Evolutionary conservation across 2,797 vertebrate genomes (phyloP).

Genomic region (Florisuga fusca): DNA sequence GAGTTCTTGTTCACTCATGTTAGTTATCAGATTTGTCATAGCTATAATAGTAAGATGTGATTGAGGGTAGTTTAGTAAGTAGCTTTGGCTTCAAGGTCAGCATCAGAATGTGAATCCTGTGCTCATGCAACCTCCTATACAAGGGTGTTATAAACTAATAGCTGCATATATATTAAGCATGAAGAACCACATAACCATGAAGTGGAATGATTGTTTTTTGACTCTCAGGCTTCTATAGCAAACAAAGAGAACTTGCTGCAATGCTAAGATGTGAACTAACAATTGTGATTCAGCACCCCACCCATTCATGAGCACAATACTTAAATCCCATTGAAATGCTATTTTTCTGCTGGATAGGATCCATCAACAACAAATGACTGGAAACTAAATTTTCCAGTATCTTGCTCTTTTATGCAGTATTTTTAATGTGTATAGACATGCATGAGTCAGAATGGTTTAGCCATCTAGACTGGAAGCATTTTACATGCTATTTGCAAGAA

Average conservation of each 20-base stretch:
- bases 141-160: not conserved
- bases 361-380: not conserved
- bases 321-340: not conserved
- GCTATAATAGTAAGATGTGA: not conserved
- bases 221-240: not conserved
- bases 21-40: not conserved
- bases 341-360: not conserved
- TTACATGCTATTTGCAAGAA: slow-evolving; percentile 5
- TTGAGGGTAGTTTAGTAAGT: not conserved
- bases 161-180: not conserved
- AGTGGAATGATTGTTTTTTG: not conserved
- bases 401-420: not conserved
- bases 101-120: not conserved
- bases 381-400: slow-evolving; percentile 6
- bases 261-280: not conserved
- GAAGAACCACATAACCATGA: not conserved
- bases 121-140: not conserved
- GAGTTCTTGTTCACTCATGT: not conserved
- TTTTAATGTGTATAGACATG: not conserved
- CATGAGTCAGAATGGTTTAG: not conserved
- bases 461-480: not conserved
- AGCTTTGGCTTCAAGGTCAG: not conserved
- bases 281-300: not conserved
- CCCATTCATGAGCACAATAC: not conserved
- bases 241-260: not conserved